phyloP scores from a whole-genome alignment of 2,888 invertebrate genomes.

The Schizaphis graminum region DNA sequence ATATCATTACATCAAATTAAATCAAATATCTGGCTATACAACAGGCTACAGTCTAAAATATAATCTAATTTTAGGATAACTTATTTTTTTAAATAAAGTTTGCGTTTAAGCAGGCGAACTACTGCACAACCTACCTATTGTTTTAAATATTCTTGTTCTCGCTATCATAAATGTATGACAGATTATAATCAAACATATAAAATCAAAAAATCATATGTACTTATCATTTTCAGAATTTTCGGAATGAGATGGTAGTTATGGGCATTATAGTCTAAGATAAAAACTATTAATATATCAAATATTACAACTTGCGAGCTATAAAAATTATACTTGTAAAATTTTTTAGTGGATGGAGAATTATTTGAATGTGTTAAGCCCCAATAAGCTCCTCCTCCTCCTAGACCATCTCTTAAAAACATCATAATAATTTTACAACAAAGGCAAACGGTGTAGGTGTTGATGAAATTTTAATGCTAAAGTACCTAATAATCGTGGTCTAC shows the following conservation, averaged over 20 bases:
- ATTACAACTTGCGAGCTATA: background rate
- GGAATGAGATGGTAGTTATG: background rate
- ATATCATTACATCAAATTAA: too few species aligned
- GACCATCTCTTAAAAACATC: background rate
- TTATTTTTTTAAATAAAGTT: background rate
- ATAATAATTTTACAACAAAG: background rate
- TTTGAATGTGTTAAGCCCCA: background rate
- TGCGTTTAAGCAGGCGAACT: background rate
- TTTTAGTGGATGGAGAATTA: background rate
- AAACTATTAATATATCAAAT: background rate
- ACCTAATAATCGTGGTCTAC: background rate
- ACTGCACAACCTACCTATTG: background rate
- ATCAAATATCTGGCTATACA: too few species aligned
- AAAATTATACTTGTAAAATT: background rate
- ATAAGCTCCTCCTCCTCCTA: background rate
- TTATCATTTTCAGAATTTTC: background rate
- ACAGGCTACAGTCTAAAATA: background rate
- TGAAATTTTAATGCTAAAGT: background rate
- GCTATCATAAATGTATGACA: background rate
- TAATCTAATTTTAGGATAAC: background rate
- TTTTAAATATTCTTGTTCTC: background rate
- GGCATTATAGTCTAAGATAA: background rate
- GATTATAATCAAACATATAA: background rate
- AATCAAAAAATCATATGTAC: background rate
- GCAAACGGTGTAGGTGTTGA: background rate